Base-by-base conservation (phyloP, 2,888 invertebrate species). In the Epicampocera succincta region DNA sequence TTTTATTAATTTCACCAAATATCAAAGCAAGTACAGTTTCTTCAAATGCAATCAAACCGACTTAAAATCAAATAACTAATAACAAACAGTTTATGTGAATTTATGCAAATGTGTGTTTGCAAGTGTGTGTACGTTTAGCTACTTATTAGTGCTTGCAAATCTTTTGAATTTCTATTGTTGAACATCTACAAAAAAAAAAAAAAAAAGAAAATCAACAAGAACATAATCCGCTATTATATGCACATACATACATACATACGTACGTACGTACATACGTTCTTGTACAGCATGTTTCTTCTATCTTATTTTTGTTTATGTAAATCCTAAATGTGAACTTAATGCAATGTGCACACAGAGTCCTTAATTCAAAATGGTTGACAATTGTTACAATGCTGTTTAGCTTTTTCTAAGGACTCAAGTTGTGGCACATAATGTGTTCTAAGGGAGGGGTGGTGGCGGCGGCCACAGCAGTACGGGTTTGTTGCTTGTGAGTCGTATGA, bases 331-430 rank as follows among this genome's bases (percentile, higher is more conserved):
- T 82, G 74, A 82, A 78, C 78, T 78, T 82, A 82, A 82, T 82
- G 74, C 78, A 82, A 82, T 78, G 65, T 78, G 82, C 74, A 82
- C 74, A 81, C 81, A 81, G 66, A 76, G 82, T 82, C 74, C 68
- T 77, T 74, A 82, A 82, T 78, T 71, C 82, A 82, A 82, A 82
- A 82, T 82, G 78, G 82, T 82, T 82, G 78, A 82, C 82, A 82
- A 82, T 75, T 82, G 74, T 71, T 71, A 69, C 82, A 66, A 58
- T 78, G 69, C 69, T 69, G 61, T 68, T 76, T 68, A 82, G 78
- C 78, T 77, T 82, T 80, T 77, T 77, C 69, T 72, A 66, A 42
- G 50, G 58, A 66, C 19, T 66, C 66, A 66, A 66, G 58, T 74
- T 58, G 65, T 58, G 25, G 58, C 46, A 48, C 29, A 58, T 48